Evolutionary conservation across 1,140 invertebrate species (phyloP).

Genomic region (Bombyx mori): DNA sequence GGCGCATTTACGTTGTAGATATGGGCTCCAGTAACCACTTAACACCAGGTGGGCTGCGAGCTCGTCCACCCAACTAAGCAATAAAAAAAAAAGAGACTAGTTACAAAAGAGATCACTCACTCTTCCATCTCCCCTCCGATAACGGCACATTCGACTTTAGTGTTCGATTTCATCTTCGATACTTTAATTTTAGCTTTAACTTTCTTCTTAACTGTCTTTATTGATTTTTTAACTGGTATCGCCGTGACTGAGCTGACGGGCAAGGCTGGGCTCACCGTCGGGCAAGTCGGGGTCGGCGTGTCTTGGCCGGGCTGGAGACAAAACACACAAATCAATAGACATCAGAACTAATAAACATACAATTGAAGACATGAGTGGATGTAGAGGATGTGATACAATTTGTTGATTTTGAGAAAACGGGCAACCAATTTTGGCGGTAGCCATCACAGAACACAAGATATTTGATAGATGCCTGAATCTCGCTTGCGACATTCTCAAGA

Average conservation of each 20-base stretch:
- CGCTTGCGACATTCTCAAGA: no score
- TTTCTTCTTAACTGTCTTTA: slow-evolving; percentile 44
- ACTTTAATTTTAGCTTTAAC: slow-evolving; percentile 32
- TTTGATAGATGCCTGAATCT: no score
- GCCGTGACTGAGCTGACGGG: slow-evolving; percentile 51
- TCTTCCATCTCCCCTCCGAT: slow-evolving; percentile 38
- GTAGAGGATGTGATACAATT: no score
- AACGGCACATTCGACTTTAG: slow-evolving; percentile 25
- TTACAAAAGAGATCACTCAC: slow-evolving; percentile 28
- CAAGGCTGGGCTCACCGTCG: slow-evolving; percentile 44
- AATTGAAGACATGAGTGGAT: neutral
- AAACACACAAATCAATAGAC: slow-evolving; percentile 4
- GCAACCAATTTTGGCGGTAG: no score
- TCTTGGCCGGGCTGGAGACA: slow-evolving; percentile 41
- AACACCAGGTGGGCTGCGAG: no score
- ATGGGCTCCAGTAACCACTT: no score
- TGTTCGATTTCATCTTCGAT: slow-evolving; percentile 40
- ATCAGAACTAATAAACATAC: neutral
- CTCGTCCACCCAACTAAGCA: no score
- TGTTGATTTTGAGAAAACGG: no score
- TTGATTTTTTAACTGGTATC: slow-evolving; percentile 29
- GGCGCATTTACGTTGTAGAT: no score
- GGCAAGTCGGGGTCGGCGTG: slow-evolving; percentile 41
- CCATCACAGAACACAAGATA: no score
- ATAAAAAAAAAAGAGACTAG: no score